Conservation (phyloP, 2,113 vertebrate species). For the Microtus richardsoni region DNA sequence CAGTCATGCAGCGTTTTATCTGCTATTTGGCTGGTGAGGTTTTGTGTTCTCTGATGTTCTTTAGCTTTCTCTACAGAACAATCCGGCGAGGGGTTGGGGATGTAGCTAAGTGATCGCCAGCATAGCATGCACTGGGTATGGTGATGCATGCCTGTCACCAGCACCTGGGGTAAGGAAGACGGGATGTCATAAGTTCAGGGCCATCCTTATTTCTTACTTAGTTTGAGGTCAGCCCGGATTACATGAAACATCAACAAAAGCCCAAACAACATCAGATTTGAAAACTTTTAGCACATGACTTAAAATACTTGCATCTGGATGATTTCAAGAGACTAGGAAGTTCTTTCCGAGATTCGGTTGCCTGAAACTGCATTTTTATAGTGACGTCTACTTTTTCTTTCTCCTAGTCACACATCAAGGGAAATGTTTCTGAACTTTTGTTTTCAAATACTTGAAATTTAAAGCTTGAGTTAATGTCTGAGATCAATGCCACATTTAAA, state of each 20-base stretch:
- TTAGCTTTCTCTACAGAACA: slow-evolving; percentile 13
- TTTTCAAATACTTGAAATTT: slow-evolving; percentile 31
- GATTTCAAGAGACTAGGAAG: not conserved
- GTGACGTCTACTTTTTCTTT: not conserved
- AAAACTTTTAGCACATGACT: not conserved
- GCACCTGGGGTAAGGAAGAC: not conserved
- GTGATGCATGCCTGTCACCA: not conserved
- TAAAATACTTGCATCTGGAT: not conserved
- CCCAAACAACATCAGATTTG: not conserved
- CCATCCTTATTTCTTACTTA: not conserved
- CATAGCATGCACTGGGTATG: too few species aligned
- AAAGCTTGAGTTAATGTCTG: slow-evolving; percentile 21
- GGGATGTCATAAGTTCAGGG: not conserved
- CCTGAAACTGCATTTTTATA: not conserved
- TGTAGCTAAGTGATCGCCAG: not conserved
- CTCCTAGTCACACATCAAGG: not conserved
- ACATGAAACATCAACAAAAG: not conserved
- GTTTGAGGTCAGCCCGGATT: not conserved
- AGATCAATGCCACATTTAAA: not conserved
- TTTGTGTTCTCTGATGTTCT: not conserved
- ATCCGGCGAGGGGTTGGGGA: not conserved
- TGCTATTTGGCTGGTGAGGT: not conserved
- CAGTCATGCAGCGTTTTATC: not conserved
- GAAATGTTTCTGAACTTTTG: slow-evolving; percentile 40
- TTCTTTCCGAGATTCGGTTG: not conserved